These are phyloP conservation scores for Telmatochromis sp. DNA, from an alignment of 2,113 vertebrate genomes.

Conservation along the genomic window DNA sequence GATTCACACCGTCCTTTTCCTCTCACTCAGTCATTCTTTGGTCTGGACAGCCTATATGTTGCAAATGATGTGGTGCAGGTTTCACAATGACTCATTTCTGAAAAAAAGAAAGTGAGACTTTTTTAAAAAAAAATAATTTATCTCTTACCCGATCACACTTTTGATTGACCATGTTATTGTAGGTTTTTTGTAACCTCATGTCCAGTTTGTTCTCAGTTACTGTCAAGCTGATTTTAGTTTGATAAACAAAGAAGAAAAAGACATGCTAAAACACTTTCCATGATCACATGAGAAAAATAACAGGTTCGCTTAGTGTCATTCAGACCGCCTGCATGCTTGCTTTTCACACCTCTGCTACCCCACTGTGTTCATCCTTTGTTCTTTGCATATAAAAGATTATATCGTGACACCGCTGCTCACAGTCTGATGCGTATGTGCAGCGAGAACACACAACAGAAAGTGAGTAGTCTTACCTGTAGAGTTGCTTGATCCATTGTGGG, in stretches of 20 bases:
- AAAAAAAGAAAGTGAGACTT: neutral
- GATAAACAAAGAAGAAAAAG: neutral
- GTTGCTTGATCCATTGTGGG: neutral
- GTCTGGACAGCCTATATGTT: neutral
- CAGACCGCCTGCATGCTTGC: neutral
- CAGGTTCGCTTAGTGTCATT: neutral
- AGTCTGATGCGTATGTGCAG: neutral
- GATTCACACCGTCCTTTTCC: neutral
- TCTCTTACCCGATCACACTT: accelerated
- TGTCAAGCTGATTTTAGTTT: neutral
- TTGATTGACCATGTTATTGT: neutral
- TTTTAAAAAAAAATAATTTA: neutral
- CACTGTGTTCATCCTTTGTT: neutral
- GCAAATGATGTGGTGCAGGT: neutral
- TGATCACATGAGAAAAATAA: neutral
- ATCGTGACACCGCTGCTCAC: neutral
- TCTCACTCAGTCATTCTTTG: neutral
- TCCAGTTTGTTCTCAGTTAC: neutral
- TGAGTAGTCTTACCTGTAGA: neutral
- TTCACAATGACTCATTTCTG: neutral
- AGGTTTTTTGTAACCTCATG: accelerated
- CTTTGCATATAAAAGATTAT: neutral
- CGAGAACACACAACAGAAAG: neutral
- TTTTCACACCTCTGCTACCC: neutral
- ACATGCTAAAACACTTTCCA: neutral